These are phyloP conservation scores for Poeciliopsis prolifica DNA, from an alignment of 2,113 vertebrate species.

Conservation along the genomic window DNA sequence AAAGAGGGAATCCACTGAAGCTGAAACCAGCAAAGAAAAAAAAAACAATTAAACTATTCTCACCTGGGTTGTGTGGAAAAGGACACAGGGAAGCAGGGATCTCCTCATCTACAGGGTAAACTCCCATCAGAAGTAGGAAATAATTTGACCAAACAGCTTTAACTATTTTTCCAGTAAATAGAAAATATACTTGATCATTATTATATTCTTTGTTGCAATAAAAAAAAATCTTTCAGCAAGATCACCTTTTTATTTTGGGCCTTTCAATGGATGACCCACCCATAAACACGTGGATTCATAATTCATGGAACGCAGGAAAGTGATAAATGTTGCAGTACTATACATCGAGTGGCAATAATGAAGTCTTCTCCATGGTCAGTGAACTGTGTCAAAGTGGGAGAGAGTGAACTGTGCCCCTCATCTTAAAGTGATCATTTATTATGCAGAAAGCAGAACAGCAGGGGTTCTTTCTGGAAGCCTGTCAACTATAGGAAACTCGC, in stretches of 20 bases:
- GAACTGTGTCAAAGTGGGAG: constrained; percentile 38
- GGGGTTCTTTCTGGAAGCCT: constrained; percentile 9
- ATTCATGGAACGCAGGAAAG: neutral
- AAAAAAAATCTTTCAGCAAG: neutral
- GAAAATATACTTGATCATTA: neutral
- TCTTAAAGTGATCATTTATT: constrained; percentile 53
- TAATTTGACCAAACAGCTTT: neutral
- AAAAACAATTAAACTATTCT: constrained; percentile 34
- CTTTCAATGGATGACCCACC: neutral
- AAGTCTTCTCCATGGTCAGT: constrained; percentile 17
- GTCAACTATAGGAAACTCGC: neutral
- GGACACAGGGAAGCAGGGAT: constrained; percentile 18
- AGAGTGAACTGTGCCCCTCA: constrained; percentile 34
- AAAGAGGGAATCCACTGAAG: constrained; percentile 63
- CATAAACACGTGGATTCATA: neutral
- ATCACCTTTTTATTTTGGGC: neutral
- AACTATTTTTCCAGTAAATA: neutral
- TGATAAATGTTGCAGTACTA: neutral
- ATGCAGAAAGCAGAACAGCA: constrained; percentile 42
- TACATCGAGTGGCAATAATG: constrained; percentile 1
- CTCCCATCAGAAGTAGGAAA: neutral
- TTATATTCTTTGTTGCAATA: neutral
- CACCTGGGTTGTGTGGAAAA: constrained; percentile 48
- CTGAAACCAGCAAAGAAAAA: constrained; percentile 44
- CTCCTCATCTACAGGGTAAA: neutral